These are phyloP conservation scores for Scyliorhinus canicula DNA, from an alignment of 2,797 vertebrate species.

Conservation along the genomic window DNA sequence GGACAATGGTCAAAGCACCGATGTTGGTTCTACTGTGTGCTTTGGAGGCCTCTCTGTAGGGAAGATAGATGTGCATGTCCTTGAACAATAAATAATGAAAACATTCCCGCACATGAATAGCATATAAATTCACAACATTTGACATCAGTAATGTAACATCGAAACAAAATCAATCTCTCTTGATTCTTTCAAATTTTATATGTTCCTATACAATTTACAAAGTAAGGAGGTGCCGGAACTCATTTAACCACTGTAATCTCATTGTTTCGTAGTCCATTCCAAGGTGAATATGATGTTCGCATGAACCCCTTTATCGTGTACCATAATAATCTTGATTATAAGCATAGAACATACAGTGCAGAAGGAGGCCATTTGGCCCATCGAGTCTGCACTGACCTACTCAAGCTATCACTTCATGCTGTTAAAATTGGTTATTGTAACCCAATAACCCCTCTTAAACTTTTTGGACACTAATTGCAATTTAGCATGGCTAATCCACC, in stretches of 20 bases:
- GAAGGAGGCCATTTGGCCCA: too few relatives aligned
- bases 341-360: too few relatives aligned
- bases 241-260: neutral
- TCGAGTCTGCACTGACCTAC: too few relatives aligned
- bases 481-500: too few relatives aligned
- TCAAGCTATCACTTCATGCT: too few relatives aligned
- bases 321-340: neutral
- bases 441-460: too few relatives aligned
- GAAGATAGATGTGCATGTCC: neutral
- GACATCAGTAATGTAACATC: neutral
- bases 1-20: too few relatives aligned
- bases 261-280: neutral
- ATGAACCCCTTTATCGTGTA: neutral
- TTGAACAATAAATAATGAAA: neutral
- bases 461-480: too few relatives aligned
- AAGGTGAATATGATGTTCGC: neutral
- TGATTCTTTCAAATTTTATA: neutral
- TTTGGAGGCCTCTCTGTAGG: neutral
- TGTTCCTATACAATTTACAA: neutral
- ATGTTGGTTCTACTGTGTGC: neutral
- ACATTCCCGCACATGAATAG: neutral
- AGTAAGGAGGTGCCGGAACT: neutral
- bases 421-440: too few relatives aligned
- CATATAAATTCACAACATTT: neutral
- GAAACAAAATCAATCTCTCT: neutral